These are phyloP conservation scores for Actinemys pallida DNA, from an alignment of 2,113 vertebrate genomes.

Conservation along the genomic window DNA sequence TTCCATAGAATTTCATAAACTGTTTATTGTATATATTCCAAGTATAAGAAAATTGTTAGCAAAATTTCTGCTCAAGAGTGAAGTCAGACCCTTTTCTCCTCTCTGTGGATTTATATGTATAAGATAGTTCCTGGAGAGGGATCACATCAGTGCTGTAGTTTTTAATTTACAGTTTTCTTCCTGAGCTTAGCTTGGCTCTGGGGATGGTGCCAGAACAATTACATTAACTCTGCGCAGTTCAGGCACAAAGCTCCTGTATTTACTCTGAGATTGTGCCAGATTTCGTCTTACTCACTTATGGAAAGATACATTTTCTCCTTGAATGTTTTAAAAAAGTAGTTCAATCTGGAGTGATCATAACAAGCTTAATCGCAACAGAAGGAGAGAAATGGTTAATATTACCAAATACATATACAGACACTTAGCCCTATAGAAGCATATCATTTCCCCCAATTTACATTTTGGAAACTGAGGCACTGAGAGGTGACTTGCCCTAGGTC, in stretches of 20 bases:
- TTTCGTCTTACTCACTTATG: not conserved
- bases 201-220: conserved; percentile 58
- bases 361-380: conserved; percentile 7
- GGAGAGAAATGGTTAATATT: not conserved
- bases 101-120: not conserved
- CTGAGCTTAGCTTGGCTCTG: conserved; percentile 60
- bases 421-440: fast-evolving
- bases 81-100: not conserved
- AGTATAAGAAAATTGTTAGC: not conserved
- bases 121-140: conserved; percentile 13
- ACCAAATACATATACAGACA: not conserved
- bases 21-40: not conserved
- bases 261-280: conserved; percentile 28
- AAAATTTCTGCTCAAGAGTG: not conserved
- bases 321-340: not conserved
- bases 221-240: conserved; percentile 39
- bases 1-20: not conserved
- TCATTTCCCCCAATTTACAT: not conserved
- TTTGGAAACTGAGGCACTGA: not conserved
- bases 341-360: fast-evolving
- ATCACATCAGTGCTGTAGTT: conserved; percentile 33
- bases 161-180: conserved; percentile 54
- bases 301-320: conserved; percentile 25
- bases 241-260: conserved; percentile 40
- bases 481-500: not conserved